Percentiles rank a stretch among this genome's conserved stretches.
Evolutionary conservation across 2,888 invertebrate genomes (phyloP).

Genomic region (Vesta saturnalis): DNA sequence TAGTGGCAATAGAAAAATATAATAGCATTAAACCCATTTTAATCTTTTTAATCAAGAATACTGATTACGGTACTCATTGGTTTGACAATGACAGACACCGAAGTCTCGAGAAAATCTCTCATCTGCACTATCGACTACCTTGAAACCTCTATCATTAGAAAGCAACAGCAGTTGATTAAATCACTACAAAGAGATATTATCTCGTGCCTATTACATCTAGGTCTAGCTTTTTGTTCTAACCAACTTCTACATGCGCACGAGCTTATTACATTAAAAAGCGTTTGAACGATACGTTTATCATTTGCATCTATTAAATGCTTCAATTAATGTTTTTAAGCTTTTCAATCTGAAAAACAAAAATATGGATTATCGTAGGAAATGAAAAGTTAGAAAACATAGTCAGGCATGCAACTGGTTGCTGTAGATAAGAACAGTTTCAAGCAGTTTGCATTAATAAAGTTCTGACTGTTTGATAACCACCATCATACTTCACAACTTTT

Average conservation of each 20-base stretch:
- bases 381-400: background rate
- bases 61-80: background rate
- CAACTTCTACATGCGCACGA: too few relatives aligned
- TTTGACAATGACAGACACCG: conserved; percentile 1
- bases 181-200: background rate
- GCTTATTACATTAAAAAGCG: too few relatives aligned
- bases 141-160: background rate
- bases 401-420: conserved; percentile 4
- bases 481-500: too few relatives aligned
- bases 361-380: too few relatives aligned
- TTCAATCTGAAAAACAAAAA: too few relatives aligned
- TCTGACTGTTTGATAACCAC: too few relatives aligned
- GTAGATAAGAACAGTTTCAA: conserved; percentile 9
- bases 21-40: background rate
- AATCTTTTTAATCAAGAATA: background rate
- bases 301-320: too few relatives aligned
- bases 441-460: too few relatives aligned
- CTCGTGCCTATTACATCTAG: background rate
- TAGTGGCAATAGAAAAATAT: too few relatives aligned
- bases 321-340: too few relatives aligned
- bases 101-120: background rate
- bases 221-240: too few relatives aligned
- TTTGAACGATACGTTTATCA: too few relatives aligned
- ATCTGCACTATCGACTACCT: background rate
- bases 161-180: background rate